These are phyloP conservation scores for Uropsilus gracilis DNA, from an alignment of 2,113 vertebrate genomes.

Conservation along the genomic window DNA sequence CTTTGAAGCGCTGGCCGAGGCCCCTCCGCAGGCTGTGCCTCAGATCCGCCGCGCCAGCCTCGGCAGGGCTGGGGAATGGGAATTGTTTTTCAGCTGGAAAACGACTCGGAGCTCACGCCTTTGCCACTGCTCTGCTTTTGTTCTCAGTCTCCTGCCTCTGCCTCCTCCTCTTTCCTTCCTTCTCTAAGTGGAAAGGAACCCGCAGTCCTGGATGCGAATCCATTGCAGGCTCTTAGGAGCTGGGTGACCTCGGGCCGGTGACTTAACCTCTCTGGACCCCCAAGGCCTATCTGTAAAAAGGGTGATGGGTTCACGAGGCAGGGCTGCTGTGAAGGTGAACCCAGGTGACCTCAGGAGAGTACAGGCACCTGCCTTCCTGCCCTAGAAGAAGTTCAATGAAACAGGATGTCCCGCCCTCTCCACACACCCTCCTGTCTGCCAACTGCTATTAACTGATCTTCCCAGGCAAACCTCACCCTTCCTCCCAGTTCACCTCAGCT, in stretches of 20 bases:
- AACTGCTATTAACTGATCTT: neutral
- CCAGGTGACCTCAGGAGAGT: neutral
- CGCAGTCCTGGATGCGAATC: conserved; percentile 54
- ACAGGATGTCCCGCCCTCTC: too few species aligned
- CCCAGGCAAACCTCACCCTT: neutral
- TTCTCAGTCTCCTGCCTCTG: conserved; percentile 58
- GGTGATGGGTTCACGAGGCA: neutral
- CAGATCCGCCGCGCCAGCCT: conserved; percentile 78
- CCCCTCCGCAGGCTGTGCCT: conserved; percentile 81
- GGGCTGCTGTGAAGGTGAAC: neutral
- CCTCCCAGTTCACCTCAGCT: neutral
- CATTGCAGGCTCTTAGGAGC: neutral
- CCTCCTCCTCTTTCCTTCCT: conserved; percentile 57
- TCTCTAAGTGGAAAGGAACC: conserved; percentile 45
- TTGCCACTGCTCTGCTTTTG: conserved; percentile 59
- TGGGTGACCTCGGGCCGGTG: conserved; percentile 26
- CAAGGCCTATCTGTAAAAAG: neutral
- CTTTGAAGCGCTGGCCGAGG: conserved; percentile 86
- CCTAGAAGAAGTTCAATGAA: neutral
- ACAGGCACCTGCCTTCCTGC: neutral
- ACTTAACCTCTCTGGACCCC: conserved; percentile 51
- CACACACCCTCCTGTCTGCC: neutral
- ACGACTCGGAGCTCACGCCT: conserved; percentile 70
- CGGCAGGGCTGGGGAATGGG: conserved; percentile 74
- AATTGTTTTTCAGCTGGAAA: conserved; percentile 79